A percentile compares a stretch with the other conserved stretches of the same genome.
phyloP scores from a whole-genome alignment of 30 jellyfish, hydroid and myxozoan species.

The Cassiopea xamachana region DNA sequence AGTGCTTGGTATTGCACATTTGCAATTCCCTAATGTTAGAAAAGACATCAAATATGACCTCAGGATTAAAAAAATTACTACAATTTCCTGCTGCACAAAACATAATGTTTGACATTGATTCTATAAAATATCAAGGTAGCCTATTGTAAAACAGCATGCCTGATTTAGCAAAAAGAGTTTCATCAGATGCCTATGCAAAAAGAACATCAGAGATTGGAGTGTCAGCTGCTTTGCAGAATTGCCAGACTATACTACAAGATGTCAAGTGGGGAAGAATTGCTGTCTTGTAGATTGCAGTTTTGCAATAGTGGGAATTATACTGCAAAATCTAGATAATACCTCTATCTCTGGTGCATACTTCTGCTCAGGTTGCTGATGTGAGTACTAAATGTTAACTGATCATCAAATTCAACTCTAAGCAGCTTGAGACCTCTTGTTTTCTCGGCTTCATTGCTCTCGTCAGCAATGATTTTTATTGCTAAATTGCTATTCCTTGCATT shows the following conservation, averaged over 20 bases:
- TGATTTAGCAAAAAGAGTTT: no score
- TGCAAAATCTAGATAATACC: constrained; percentile 44
- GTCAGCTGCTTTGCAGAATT: neutral
- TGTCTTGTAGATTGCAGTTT: constrained; percentile 42
- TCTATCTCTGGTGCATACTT: constrained; percentile 12
- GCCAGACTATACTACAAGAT: neutral
- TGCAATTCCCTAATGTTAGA: neutral
- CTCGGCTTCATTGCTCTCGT: constrained; percentile 48
- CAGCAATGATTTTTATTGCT: constrained; percentile 1
- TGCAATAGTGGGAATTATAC: constrained; percentile 37
- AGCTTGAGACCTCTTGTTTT: constrained; percentile 36
- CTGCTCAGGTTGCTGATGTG: constrained; percentile 33
- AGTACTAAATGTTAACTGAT: constrained; percentile 52
- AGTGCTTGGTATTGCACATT: neutral
- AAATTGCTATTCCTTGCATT: neutral
- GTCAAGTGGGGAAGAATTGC: neutral
- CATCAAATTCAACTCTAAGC: constrained; percentile 41
- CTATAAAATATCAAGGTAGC: no score
- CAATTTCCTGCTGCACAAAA: no score
- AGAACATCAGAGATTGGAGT: neutral
- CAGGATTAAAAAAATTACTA: no score
- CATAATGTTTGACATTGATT: no score
- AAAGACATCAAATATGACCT: no score
- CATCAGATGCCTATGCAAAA: neutral
- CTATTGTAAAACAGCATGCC: neutral